These are phyloP conservation scores for Drosophila borealis DNA, from an alignment of 2,888 invertebrate genomes.

Conservation along the genomic window DNA sequence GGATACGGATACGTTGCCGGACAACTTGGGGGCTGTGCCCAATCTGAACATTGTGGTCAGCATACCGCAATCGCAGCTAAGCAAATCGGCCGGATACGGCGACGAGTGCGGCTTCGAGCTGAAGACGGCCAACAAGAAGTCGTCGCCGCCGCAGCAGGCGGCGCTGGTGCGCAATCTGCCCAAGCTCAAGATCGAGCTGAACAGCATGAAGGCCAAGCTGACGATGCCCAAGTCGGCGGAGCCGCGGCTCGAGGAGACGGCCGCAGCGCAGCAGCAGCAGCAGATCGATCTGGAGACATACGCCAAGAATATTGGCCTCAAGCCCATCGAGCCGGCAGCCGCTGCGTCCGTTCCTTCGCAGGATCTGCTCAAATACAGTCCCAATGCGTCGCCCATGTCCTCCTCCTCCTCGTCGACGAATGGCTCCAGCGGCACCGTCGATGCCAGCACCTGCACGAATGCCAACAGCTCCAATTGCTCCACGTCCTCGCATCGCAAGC, in stretches of 20 bases:
- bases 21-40: neutral
- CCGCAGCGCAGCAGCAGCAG: conserved; percentile 29
- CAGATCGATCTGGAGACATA: conserved; percentile 83
- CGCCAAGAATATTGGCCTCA: conserved; percentile 84
- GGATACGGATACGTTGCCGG: neutral
- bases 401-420: conserved; percentile 79
- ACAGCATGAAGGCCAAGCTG: conserved; percentile 81
- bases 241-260: conserved; percentile 59
- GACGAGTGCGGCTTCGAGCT: conserved; percentile 82
- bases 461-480: neutral
- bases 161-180: conserved; percentile 70
- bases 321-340: conserved; percentile 78
- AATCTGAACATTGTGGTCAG: conserved; percentile 81
- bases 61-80: conserved; percentile 83
- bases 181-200: conserved; percentile 83
- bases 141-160: conserved; percentile 40
- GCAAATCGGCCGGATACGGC: conserved; percentile 66
- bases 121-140: conserved; percentile 83
- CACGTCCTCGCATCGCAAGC: conserved; percentile 84
- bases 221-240: conserved; percentile 81
- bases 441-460: conserved; percentile 31
- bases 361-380: conserved; percentile 74
- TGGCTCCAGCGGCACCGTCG: conserved; percentile 71
- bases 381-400: conserved; percentile 83
- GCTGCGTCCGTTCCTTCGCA: neutral